Conservation (phyloP, 2,797 vertebrate genomes). For the Hylomyscus alleni region DNA sequence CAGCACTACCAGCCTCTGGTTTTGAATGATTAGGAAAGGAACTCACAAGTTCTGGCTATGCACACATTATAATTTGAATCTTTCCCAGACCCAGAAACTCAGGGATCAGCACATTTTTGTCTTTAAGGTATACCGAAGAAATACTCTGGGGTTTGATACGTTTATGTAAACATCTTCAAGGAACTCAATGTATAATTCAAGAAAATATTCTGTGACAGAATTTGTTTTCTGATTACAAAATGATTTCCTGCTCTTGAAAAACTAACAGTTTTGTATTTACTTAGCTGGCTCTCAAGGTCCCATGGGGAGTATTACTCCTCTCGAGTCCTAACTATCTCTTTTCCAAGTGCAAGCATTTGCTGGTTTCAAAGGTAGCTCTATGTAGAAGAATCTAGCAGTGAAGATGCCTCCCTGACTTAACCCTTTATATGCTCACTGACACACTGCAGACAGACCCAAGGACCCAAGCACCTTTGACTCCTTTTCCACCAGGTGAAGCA, state of each 20-base stretch:
- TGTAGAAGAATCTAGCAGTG: conserved; percentile 30
- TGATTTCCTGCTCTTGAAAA: conserved; percentile 80
- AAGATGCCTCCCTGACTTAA: background rate
- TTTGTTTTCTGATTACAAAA: conserved; percentile 83
- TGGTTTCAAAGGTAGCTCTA: conserved; percentile 75
- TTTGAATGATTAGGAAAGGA: conserved; percentile 76
- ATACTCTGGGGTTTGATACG: conserved; percentile 73
- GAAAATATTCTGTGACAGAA: conserved; percentile 80
- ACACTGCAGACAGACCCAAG: conserved; percentile 34
- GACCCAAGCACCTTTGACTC: conserved; percentile 2
- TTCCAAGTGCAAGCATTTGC: conserved; percentile 67
- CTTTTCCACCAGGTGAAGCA: conserved; percentile 19
- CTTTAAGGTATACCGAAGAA: conserved; percentile 75
- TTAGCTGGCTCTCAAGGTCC: conserved; percentile 77
- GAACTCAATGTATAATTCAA: conserved; percentile 80
- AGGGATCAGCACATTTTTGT: conserved; percentile 76
- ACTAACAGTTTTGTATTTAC: conserved; percentile 74
- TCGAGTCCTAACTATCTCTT: conserved; percentile 57
- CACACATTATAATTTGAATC: conserved; percentile 70
- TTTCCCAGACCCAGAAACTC: conserved; percentile 53
- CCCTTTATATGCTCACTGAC: background rate
- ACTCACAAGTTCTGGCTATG: conserved; percentile 53
- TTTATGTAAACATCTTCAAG: conserved; percentile 80
- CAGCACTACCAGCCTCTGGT: conserved; percentile 62
- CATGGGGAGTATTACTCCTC: conserved; percentile 71